Evolutionary conservation across 1,140 invertebrate species (phyloP).

Genomic region (Callitettix versicolor): DNA sequence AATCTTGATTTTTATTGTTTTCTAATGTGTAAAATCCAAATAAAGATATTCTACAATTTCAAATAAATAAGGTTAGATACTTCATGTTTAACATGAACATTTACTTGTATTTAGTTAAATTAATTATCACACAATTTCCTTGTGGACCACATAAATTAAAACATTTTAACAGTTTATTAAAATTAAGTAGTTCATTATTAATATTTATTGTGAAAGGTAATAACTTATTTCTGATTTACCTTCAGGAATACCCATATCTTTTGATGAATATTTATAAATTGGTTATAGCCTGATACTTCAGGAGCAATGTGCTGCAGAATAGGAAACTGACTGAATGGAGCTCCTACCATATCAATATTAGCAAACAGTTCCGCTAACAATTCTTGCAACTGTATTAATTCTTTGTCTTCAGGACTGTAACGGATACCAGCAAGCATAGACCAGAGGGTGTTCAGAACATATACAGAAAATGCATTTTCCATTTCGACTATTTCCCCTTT

Average conservation of each 20-base stretch:
- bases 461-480: constrained; percentile 59
- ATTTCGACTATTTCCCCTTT: constrained; percentile 43
- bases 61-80: no score
- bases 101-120: no score
- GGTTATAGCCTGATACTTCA: constrained; percentile 60
- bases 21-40: no score
- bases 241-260: constrained; percentile 57
- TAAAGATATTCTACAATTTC: no score
- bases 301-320: constrained; percentile 61
- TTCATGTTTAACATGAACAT: no score
- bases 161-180: no score
- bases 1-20: no score
- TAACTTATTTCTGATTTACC: constrained; percentile 26
- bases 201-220: neutral
- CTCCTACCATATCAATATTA: constrained; percentile 65
- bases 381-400: constrained; percentile 52
- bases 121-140: no score
- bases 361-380: constrained; percentile 57
- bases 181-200: no score
- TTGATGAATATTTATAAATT: constrained; percentile 55
- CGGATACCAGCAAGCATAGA: constrained; percentile 70
- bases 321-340: constrained; percentile 67
- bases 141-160: no score
- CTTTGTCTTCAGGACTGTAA: constrained; percentile 30
- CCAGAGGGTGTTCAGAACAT: constrained; percentile 78